phyloP scores from a whole-genome alignment of 35 echinoderm and acorn worm genomes.

The Heliocidaris tuberculata region DNA sequence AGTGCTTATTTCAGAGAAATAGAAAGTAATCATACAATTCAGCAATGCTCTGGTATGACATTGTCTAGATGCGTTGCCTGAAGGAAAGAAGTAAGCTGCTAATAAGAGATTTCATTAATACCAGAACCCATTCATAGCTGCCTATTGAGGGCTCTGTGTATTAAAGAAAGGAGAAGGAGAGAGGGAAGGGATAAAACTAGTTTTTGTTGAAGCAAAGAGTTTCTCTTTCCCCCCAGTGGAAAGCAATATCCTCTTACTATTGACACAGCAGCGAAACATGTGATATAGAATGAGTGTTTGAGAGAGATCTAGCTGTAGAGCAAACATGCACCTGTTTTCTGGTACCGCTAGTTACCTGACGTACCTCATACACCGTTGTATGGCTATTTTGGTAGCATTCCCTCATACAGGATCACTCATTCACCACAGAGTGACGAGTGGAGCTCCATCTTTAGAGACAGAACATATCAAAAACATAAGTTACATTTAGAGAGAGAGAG shows the following conservation, averaged over 20 bases:
- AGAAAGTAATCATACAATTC: neutral
- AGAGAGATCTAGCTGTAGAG: slow-evolving; percentile 12
- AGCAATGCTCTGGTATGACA: neutral
- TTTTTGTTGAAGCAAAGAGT: neutral
- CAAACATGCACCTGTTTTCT: slow-evolving; percentile 30
- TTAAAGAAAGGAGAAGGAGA: neutral
- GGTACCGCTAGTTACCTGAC: neutral
- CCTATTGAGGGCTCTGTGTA: neutral
- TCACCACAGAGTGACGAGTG: neutral
- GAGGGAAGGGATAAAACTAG: neutral
- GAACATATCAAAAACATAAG: neutral
- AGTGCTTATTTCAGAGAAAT: neutral
- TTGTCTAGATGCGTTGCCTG: neutral
- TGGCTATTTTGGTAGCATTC: neutral
- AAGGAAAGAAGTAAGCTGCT: neutral
- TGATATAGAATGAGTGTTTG: neutral
- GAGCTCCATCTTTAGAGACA: neutral
- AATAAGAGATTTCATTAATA: neutral
- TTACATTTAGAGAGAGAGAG: neutral
- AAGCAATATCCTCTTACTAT: slow-evolving; percentile 12
- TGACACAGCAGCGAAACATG: slow-evolving; percentile 2
- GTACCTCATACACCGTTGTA: neutral
- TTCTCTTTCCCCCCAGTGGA: neutral
- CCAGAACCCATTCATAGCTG: neutral
- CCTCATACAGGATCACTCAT: neutral